Percentiles rank a stretch among this genome's conserved stretches.
Conservation (phyloP, 2,113 vertebrate species). For the Craseonycteris thonglongyai region DNA sequence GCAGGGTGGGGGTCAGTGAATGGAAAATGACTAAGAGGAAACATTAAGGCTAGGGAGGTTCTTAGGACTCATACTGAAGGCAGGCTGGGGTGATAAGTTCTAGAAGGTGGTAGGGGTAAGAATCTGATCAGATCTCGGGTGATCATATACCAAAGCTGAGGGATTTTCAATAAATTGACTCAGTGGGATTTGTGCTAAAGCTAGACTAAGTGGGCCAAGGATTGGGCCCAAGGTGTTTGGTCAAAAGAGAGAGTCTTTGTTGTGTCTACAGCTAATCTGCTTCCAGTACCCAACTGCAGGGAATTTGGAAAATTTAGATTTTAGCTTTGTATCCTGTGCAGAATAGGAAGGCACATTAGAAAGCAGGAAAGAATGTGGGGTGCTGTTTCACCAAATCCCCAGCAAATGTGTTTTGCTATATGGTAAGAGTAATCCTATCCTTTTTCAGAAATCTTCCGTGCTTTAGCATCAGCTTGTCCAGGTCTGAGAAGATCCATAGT, state of each 20-base stretch:
- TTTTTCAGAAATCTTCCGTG: not conserved
- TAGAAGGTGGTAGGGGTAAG: not conserved
- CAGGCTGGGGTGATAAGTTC: not conserved
- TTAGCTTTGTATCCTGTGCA: not conserved
- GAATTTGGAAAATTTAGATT: not conserved
- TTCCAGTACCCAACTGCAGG: not conserved
- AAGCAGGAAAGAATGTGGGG: not conserved
- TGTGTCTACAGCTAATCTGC: not conserved
- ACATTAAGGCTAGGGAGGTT: not conserved
- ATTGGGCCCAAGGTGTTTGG: not conserved
- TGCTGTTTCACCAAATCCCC: not conserved
- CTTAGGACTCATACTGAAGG: not conserved
- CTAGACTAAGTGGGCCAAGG: not conserved
- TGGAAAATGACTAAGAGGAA: not conserved
- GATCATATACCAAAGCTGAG: not conserved
- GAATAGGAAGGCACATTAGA: not conserved
- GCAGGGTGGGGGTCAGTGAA: not conserved
- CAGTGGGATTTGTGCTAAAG: not conserved
- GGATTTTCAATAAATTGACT: not conserved
- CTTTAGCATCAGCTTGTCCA: not conserved
- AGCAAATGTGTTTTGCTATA: too few species aligned
- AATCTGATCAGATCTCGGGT: not conserved
- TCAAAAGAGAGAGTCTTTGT: not conserved
- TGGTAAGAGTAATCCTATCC: too few species aligned
- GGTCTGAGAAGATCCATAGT: not conserved